phyloP scores from a whole-genome alignment of 1,140 invertebrate species.

The Holcopasites calliopsidis region DNA sequence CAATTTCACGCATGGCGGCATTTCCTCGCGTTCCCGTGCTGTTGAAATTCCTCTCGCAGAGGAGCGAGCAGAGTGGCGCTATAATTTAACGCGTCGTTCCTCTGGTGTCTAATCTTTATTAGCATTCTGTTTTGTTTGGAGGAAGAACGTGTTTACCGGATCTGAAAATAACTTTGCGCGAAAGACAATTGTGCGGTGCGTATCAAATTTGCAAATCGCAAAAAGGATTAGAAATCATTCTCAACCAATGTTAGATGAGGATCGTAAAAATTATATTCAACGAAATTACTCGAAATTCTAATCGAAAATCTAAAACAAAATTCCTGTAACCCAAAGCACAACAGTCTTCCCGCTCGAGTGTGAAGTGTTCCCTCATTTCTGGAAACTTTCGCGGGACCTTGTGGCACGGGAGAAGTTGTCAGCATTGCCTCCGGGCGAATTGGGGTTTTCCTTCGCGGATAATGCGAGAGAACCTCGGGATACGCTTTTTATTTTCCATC shows the following conservation, averaged over 20 bases:
- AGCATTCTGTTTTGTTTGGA: not conserved
- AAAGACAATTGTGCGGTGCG: not conserved
- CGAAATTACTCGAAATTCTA: no score
- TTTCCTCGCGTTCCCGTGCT: no score
- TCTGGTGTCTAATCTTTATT: not conserved
- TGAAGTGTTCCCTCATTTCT: not conserved
- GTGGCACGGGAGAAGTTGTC: not conserved
- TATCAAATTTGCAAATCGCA: no score
- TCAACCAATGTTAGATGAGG: no score
- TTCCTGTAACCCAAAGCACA: no score
- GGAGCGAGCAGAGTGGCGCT: not conserved
- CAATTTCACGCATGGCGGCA: no score
- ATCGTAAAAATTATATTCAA: no score
- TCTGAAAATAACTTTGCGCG: constrained; percentile 3
- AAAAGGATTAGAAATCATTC: no score
- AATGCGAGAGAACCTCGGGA: not conserved
- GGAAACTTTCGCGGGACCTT: not conserved
- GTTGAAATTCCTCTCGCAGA: no score
- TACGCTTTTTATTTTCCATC: constrained; percentile 19
- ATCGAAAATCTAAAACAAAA: no score
- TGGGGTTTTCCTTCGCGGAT: not conserved
- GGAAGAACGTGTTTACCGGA: not conserved
- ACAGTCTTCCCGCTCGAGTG: not conserved
- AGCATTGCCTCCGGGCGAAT: not conserved
- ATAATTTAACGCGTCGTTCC: not conserved